Evolutionary conservation across 1,140 invertebrate species (phyloP).

Genomic region (Lepidurus packardi): DNA sequence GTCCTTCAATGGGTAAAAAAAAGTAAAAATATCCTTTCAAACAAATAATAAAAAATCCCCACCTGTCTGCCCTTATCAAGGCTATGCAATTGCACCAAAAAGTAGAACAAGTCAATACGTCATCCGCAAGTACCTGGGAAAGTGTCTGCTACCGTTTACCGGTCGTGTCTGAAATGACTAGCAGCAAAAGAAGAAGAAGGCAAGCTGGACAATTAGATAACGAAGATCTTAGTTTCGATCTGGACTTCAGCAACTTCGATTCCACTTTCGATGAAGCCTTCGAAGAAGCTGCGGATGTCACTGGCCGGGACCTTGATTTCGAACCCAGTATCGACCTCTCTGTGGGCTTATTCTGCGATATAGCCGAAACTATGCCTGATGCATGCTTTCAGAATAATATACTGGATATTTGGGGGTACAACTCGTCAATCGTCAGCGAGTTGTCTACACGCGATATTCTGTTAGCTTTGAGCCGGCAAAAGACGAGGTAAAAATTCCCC

Average conservation of each 20-base stretch:
- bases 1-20: constrained; percentile 47
- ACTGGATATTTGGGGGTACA: constrained; percentile 63
- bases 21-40: neutral
- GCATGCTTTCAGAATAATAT: constrained; percentile 60
- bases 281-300: constrained; percentile 28
- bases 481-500: constrained; percentile 42
- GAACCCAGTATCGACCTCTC: constrained; percentile 53
- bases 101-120: constrained; percentile 32
- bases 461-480: constrained; percentile 53
- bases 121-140: constrained; percentile 46
- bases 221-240: neutral
- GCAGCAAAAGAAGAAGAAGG: constrained; percentile 23
- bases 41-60: constrained; percentile 4
- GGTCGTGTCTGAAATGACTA: constrained; percentile 34
- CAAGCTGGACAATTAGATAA: constrained; percentile 40
- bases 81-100: constrained; percentile 36
- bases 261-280: constrained; percentile 34
- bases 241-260: constrained; percentile 34
- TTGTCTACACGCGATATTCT: constrained; percentile 58
- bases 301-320: constrained; percentile 24
- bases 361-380: constrained; percentile 52
- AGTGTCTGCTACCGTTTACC: constrained; percentile 53
- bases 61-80: constrained; percentile 28
- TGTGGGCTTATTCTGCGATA: constrained; percentile 52
- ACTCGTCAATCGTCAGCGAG: constrained; percentile 50